Evolutionary conservation across 2,797 vertebrate genomes (phyloP), one percentile per base, ranked within the genome.

Genomic region (Catharus ustulatus): DNA sequence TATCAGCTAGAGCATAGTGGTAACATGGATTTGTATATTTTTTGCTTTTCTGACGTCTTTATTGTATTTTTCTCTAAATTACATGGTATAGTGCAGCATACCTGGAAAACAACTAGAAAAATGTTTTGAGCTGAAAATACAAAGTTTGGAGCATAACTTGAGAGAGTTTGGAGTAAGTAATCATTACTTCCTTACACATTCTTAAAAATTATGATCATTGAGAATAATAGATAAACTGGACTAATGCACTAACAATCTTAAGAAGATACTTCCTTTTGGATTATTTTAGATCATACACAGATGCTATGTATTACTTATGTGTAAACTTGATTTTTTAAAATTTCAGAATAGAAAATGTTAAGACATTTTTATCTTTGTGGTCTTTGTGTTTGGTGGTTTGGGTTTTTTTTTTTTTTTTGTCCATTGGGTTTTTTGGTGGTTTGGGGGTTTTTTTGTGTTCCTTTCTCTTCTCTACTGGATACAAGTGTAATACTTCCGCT

Each of bases 231-330:
- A 69, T 90, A 16, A 93, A 86, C 61, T 57, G 42, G 51, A 43
- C 58, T 91, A 45, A 55, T 90, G 30, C 5, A 51, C 29, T 83
- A 48, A 21, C 29, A 72, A 59, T 86, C 78, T 79, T 69, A 64
- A 15, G 30, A 64, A 23, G 26, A 15, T 67, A 55, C 40, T 94
- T 95, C 29, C 36, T 96, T 95, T 94, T 67, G 62, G 48, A 75
- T 58, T 51, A 64, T 82, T 93, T 94, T 49, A 54, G 38, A 9
- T 58, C 30, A 24, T 43, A 81, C 46, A 57, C 19, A 91, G 72
- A 81, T 90, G 91, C 74, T 92, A 11, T 82, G 11, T 93, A 38
- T 75, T 92, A 29, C 52, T 87, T 89, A 79, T 40, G 17, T 79
- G n/a, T 89, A 79, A 77, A 72, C 30, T 82, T 66, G 14, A 93